phyloP scores from a whole-genome alignment of 2,113 vertebrate genomes.

The Rhynchomys soricoides region DNA sequence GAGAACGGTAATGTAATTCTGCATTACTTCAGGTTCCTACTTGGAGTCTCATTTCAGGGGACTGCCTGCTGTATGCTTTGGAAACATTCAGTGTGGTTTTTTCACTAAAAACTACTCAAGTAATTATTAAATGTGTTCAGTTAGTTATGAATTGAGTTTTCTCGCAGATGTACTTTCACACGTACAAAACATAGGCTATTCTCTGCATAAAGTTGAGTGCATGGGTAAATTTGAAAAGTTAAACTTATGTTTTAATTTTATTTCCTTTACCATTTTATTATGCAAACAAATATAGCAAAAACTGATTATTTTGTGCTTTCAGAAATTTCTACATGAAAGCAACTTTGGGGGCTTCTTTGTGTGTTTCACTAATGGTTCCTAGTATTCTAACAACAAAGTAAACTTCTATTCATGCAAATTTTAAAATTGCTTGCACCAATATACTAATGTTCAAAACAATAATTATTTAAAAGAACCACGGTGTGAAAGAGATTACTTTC shows the following conservation, averaged over 20 bases:
- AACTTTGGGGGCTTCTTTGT: background rate
- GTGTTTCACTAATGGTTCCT: background rate
- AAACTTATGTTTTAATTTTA: background rate
- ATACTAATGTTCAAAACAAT: conserved; percentile 36
- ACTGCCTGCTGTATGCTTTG: background rate
- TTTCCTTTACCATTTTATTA: background rate
- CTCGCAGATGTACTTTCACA: background rate
- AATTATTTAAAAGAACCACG: background rate
- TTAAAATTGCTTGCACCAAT: background rate
- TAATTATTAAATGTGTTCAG: background rate
- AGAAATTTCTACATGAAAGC: background rate
- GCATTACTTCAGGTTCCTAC: background rate
- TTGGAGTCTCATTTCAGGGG: background rate
- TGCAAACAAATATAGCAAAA: background rate
- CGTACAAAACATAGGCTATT: background rate
- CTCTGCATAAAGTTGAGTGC: background rate
- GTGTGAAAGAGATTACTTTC: background rate
- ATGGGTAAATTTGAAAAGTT: background rate
- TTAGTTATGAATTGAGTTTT: background rate
- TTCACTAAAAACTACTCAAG: background rate
- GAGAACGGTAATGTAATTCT: background rate
- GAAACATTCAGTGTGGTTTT: background rate
- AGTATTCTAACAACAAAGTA: background rate
- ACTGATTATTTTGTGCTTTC: background rate
- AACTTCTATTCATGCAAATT: background rate